Base-by-base conservation (phyloP, 2,888 invertebrate genomes). In the Catocala nupta region DNA sequence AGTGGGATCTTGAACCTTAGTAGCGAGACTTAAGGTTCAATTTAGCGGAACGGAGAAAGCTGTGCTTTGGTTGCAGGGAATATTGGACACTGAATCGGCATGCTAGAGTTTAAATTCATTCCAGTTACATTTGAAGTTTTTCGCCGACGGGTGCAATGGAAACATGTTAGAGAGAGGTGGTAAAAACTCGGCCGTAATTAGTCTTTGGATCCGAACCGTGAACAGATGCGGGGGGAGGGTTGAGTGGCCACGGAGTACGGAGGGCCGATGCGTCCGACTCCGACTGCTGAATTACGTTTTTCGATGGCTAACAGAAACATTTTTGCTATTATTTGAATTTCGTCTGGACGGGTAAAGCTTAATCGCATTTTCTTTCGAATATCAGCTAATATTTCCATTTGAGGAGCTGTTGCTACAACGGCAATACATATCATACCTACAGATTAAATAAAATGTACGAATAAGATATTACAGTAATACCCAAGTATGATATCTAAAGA, bases 141-240 rank as follows among this genome's bases (percentile, higher is more conserved):
- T 78, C 79, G 73, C 75, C 72, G 74, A 77, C 78, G 81, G 81
- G 78, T 82, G 83, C 82, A 85, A 77, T 81, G 83, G 83, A 82
- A 87, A 84, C 84, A 88, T 83, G 84, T 86, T 82, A 85, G 80
- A 82, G 85, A 67, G 81, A 83, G 83, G 83, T 82, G 85, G 88
- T 88, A 89, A 89, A 90, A 90, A 90, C 86, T 87, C 83, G 77
- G 84, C 75, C 80, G 89, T 92, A 92, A 92, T 92, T 91, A 92
- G 91, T 90, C 84, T 88, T 87, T 87, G 85, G 82, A 89, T 82
- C 71, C 82, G 84, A 87, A 87, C 89, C 85, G 88, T 88, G 87
- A 89, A 89, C 87, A 85, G 85, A 81, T 78, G 83, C 79, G 80
- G 80, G 78, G 84, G 80, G 82, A 77, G 74, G 63, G 75, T 66